Evolutionary conservation across 2,113 vertebrate genomes (phyloP), one percentile per base, ranked within the genome.

Genomic region (Dendrocopos noguchii): DNA sequence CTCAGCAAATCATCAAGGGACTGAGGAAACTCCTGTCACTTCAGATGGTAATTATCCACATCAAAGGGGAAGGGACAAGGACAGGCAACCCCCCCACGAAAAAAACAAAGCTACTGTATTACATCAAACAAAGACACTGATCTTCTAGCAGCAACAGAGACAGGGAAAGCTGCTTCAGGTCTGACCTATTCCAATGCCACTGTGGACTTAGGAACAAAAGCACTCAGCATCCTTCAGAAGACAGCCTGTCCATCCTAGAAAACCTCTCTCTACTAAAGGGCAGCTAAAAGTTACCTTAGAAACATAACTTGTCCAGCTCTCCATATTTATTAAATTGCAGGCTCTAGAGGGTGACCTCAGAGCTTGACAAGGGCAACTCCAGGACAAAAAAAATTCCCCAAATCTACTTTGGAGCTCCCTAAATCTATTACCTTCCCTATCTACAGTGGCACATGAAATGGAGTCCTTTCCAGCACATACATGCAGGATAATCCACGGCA

Each of bases 231-330:
- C 34, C 50, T 66, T 61, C 39, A 61, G 60, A 92, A 79, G 72
- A 42, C 53, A 87, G 16, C 29, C 36, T 82, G 44, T 42, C 67
- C 80, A 20, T 34, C 72, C 67, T 39, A 34, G 34, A 72, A 79
- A 73, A 55, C 6, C 14, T 28, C 46, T 33, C 17, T 70, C 46
- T 80, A 57, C 28, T n/a, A 61, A 88, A 93, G 76, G 86, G 21
- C 86, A 91, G 24, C 60, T 80, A 80, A 66, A 93, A 93, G 82
- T 83, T 83, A 88, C 76, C 56, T 90, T 61, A 50, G 15, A 82
- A 90, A 91, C 55, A 50, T 57, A 93, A 34, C 17, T 57, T 27
- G 12, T 25, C 76, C 64, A 85, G 15, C 27, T 80, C 61, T 92
- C 70, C 42, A 27, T 90, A 53, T 78, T 88, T 88, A 93, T 93